Evolutionary conservation across 35 echinoderm and acorn worm species (phyloP).

Genomic region (Acanthaster planci): DNA sequence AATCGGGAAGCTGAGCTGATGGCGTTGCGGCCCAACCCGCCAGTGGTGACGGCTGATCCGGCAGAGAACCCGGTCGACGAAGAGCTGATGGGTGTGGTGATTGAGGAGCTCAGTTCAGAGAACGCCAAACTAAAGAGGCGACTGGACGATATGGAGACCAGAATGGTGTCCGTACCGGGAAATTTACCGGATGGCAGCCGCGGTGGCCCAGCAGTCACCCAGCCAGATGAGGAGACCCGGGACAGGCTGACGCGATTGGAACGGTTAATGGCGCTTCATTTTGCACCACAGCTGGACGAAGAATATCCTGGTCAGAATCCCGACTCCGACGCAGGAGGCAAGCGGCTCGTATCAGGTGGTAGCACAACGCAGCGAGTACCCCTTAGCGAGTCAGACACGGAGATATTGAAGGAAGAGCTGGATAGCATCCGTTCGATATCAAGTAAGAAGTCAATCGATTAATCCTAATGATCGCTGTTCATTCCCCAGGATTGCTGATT

Average conservation of each 20-base stretch:
- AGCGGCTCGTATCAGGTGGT: neutral
- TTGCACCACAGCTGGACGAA: neutral
- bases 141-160: neutral
- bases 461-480: no score
- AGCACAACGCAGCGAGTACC: slow-evolving; percentile 3
- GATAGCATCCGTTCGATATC: slow-evolving; percentile 20
- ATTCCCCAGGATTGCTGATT: no score
- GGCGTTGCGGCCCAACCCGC: slow-evolving; percentile 45
- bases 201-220: no score
- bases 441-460: slow-evolving; percentile 32
- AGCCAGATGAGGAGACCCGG: neutral
- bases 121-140: slow-evolving; percentile 26
- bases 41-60: slow-evolving; percentile 31
- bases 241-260: slow-evolving; percentile 27
- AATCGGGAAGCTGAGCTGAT: slow-evolving; percentile 75
- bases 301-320: neutral
- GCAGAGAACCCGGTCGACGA: slow-evolving; percentile 49
- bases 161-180: neutral
- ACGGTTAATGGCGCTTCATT: slow-evolving; percentile 24
- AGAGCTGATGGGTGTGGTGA: slow-evolving; percentile 52
- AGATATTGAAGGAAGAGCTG: slow-evolving; percentile 24
- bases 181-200: neutral
- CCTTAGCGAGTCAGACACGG: slow-evolving; percentile 20
- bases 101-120: slow-evolving; percentile 43
- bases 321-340: neutral